Percentiles rank a stretch among this genome's conserved stretches.
These are phyloP conservation scores for Calidris pygmaea DNA, from an alignment of 2,113 vertebrate genomes.

Conservation along the genomic window DNA sequence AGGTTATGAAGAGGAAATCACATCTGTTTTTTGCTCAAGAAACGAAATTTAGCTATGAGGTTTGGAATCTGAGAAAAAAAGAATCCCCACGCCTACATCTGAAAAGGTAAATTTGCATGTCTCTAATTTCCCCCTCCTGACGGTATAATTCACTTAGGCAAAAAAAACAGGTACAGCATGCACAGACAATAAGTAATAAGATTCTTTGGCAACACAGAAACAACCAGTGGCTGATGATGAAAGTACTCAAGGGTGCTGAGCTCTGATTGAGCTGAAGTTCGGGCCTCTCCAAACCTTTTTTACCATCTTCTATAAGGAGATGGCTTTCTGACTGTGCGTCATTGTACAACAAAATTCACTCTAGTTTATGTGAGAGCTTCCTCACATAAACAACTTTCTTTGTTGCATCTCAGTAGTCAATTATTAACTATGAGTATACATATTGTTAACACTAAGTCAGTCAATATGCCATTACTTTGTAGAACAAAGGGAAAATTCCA, in stretches of 20 bases:
- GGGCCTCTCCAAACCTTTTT: background rate
- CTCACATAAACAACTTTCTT: background rate
- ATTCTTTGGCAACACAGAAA: background rate
- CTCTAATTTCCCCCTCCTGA: background rate
- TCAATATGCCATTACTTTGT: background rate
- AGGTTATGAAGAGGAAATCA: background rate
- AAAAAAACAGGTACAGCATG: background rate
- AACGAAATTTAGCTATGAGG: background rate
- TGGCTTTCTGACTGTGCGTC: background rate
- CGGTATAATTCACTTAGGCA: background rate
- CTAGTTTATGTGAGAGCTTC: background rate
- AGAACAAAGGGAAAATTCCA: slow-evolving; percentile 1
- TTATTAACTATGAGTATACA: background rate
- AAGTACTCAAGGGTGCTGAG: background rate
- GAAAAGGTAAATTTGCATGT: background rate
- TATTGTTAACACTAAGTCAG: background rate
- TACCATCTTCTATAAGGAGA: background rate
- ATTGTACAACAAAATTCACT: background rate
- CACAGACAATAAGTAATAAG: background rate
- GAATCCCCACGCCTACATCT: background rate
- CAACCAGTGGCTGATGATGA: background rate
- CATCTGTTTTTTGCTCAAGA: background rate
- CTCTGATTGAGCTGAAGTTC: background rate
- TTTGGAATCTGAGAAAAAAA: background rate
- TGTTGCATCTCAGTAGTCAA: background rate